A percentile compares a stretch with the other conserved stretches of the same genome.
phyloP scores from a whole-genome alignment of 2,113 vertebrate genomes.

The Apeltes quadracus region DNA sequence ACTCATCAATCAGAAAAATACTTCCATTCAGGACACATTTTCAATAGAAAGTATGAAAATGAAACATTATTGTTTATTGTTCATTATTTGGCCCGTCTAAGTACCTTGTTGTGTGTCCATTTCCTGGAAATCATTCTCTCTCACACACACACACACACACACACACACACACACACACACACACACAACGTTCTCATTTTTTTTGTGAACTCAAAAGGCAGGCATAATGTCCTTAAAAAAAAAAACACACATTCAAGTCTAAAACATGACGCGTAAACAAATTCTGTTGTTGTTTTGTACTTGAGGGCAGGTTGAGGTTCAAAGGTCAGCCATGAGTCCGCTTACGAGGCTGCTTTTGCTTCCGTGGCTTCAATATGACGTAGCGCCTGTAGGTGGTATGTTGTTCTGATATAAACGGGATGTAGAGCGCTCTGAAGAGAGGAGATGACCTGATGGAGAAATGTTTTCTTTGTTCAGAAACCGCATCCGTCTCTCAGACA shows the following conservation, averaged over 20 bases:
- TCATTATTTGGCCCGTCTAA: constrained; percentile 10
- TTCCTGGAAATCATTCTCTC: constrained; percentile 33
- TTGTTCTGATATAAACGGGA: constrained; percentile 70
- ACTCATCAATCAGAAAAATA: constrained; percentile 3
- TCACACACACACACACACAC: background rate
- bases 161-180: constrained; percentile 16
- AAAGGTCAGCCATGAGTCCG: constrained; percentile 66
- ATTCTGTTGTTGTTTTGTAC: constrained; percentile 22
- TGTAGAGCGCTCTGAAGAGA: constrained; percentile 69
- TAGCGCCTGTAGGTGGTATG: constrained; percentile 74
- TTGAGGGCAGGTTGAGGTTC: background rate
- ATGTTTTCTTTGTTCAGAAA: background rate
- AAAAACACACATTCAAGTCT: constrained; percentile 27
- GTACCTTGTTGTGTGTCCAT: constrained; percentile 21
- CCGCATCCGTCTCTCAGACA: background rate
- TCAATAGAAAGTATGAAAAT: constrained; percentile 35
- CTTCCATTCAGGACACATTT: constrained; percentile 37
- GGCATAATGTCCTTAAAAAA: constrained; percentile 56
- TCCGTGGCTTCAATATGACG: constrained; percentile 74
- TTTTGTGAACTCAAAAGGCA: constrained; percentile 19
- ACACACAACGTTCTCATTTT: constrained; percentile 7
- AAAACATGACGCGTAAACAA: no score
- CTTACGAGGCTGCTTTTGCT: constrained; percentile 72
- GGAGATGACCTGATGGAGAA: constrained; percentile 61
- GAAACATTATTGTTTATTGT: no score